These are phyloP conservation scores for Nemotelus pantherinus DNA, from an alignment of 2,888 invertebrate genomes.

Conservation along the genomic window DNA sequence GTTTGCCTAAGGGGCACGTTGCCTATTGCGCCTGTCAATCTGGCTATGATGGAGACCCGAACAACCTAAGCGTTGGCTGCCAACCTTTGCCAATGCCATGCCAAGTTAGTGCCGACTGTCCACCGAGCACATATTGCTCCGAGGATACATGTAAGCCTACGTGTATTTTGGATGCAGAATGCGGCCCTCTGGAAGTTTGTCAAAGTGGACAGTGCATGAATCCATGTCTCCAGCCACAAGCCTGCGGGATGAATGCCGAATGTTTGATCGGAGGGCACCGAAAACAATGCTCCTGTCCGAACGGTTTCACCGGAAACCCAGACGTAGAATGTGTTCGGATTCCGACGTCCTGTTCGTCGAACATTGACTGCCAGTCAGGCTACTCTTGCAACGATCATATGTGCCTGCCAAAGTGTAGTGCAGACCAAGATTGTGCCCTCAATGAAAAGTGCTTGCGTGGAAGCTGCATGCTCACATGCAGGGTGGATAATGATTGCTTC, in stretches of 20 bases:
- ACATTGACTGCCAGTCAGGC: constrained; percentile 76
- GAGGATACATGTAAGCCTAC: constrained; percentile 82
- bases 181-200: constrained; percentile 81
- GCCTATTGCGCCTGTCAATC: constrained; percentile 81
- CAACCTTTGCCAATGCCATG: constrained; percentile 79
- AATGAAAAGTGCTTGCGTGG: constrained; percentile 89
- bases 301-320: constrained; percentile 86
- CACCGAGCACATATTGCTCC: constrained; percentile 82
- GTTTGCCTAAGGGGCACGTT: constrained; percentile 77
- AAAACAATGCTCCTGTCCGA: constrained; percentile 84
- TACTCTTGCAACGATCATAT: constrained; percentile 82
- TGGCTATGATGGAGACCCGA: constrained; percentile 82
- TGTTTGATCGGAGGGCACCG: constrained; percentile 78
- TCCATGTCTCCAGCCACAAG: constrained; percentile 78
- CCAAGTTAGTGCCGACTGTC: constrained; percentile 76
- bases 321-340: constrained; percentile 88
- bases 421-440: constrained; percentile 84
- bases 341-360: constrained; percentile 77
- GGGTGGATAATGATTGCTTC: constrained; percentile 92
- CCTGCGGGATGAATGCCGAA: constrained; percentile 86
- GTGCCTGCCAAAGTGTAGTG: constrained; percentile 79
- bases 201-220: constrained; percentile 83
- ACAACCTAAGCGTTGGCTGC: constrained; percentile 76
- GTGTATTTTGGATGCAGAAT: constrained; percentile 82
- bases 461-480: constrained; percentile 86